Conservation (phyloP, 2,113 vertebrate species). For the Tenebrosternarchus preto region DNA sequence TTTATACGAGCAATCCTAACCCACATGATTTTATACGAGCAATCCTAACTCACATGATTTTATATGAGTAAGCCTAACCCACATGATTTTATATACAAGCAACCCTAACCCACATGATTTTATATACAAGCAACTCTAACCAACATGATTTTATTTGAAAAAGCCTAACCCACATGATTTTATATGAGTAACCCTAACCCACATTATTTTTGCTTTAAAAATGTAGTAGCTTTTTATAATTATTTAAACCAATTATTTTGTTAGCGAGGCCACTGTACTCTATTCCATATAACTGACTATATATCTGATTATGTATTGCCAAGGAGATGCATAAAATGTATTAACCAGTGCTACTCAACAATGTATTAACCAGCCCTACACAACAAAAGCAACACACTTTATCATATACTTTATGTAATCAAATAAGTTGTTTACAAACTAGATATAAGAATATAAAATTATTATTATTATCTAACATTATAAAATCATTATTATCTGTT, state of each 20-base stretch:
- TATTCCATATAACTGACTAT: too few relatives aligned
- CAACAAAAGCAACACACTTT: background rate
- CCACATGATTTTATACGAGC: too few relatives aligned
- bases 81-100: background rate
- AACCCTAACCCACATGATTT: too few relatives aligned
- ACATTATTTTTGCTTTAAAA: slow-evolving; percentile 13
- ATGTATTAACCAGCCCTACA: too few relatives aligned
- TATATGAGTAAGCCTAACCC: background rate
- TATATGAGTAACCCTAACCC: background rate
- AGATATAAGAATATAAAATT: slow-evolving; percentile 4
- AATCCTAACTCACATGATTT: too few relatives aligned
- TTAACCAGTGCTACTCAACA: background rate
- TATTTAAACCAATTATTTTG: slow-evolving; percentile 6
- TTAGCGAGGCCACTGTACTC: background rate
- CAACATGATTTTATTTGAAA: too few relatives aligned
- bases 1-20: too few relatives aligned
- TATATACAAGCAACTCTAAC: too few relatives aligned
- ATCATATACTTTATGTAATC: background rate
- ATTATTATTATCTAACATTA: background rate
- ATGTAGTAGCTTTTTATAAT: background rate
- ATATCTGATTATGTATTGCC: background rate
- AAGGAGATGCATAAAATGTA: background rate
- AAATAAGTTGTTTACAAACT: slow-evolving; percentile 6
- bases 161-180: too few relatives aligned
- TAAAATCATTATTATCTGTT: background rate